phyloP scores from a whole-genome alignment of 2,113 vertebrate genomes.

The Alectura lathami region DNA sequence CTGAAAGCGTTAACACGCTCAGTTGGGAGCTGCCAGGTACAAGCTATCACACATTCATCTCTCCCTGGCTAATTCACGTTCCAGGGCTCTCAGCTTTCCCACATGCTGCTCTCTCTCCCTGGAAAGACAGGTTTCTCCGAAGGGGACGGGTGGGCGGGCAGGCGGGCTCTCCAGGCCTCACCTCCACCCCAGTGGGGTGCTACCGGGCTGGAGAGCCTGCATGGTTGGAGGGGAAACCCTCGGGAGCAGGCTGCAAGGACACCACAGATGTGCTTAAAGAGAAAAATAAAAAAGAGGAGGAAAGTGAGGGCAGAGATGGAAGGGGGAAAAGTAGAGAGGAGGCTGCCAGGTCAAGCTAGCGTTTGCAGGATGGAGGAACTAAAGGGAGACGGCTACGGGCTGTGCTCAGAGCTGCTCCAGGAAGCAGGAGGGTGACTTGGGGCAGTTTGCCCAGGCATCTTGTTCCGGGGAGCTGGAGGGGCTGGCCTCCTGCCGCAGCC shows the following conservation, averaged over 20 bases:
- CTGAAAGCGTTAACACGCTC: slow-evolving; percentile 52
- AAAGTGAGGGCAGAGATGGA: not conserved
- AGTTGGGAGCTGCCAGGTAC: slow-evolving; percentile 59
- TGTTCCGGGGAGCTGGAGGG: not conserved
- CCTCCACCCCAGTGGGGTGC: not conserved
- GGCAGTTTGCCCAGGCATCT: not conserved
- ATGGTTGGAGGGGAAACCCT: not conserved
- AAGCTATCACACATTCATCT: slow-evolving; percentile 69
- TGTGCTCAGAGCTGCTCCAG: not conserved
- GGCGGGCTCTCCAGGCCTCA: not conserved
- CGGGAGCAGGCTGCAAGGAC: accelerated
- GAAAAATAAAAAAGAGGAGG: not conserved
- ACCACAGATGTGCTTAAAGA: not conserved
- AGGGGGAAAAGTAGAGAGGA: not conserved
- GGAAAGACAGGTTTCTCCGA: slow-evolving; percentile 66
- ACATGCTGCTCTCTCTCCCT: slow-evolving; percentile 62
- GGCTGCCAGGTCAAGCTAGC: not conserved
- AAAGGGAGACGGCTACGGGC: not conserved
- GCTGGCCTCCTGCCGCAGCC: slow-evolving; percentile 17
- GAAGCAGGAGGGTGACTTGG: slow-evolving; percentile 25
- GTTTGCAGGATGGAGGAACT: not conserved
- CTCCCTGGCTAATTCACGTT: slow-evolving; percentile 57
- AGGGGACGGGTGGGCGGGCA: slow-evolving; percentile 25
- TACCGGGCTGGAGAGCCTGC: not conserved
- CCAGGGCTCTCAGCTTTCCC: slow-evolving; percentile 66